Percentiles rank a stretch among this genome's conserved stretches.
Evolutionary conservation across 2,888 invertebrate species (phyloP).

Genomic region (Drosophila buzzatii): DNA sequence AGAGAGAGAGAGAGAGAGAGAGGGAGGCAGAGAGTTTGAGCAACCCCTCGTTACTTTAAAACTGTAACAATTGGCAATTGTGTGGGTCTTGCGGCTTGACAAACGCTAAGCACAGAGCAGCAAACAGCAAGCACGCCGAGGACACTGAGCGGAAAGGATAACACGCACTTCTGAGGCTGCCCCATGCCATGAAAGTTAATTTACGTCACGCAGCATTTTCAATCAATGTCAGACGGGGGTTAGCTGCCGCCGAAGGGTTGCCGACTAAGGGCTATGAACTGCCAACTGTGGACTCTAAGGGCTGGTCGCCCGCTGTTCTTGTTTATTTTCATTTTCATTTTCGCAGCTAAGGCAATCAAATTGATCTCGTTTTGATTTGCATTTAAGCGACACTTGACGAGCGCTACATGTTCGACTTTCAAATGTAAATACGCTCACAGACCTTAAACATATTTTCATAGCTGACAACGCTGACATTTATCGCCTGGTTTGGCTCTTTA

Average conservation of each 20-base stretch:
- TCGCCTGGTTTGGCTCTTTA: constrained; percentile 63
- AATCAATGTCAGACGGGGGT: constrained; percentile 71
- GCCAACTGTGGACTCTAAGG: neutral
- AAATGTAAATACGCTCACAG: constrained; percentile 63
- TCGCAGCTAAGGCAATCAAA: constrained; percentile 65
- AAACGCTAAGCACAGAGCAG: constrained; percentile 39
- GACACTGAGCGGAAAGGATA: constrained; percentile 66
- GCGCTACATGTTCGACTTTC: constrained; percentile 29
- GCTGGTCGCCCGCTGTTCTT: constrained; percentile 65
- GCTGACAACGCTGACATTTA: constrained; percentile 62
- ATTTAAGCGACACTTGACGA: constrained; percentile 75
- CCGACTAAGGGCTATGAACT: constrained; percentile 1
- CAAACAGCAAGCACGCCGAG: neutral
- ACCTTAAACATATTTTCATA: constrained; percentile 45
- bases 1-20: neutral
- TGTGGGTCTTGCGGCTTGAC: constrained; percentile 77
- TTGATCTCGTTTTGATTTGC: constrained; percentile 77
- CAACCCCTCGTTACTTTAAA: constrained; percentile 63
- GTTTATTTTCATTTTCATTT: constrained; percentile 77
- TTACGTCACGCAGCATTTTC: constrained; percentile 80
- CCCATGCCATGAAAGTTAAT: constrained; percentile 75
- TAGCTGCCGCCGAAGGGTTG: constrained; percentile 39
- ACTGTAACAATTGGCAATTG: constrained; percentile 80
- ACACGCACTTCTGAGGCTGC: constrained; percentile 71
- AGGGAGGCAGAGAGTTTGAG: too few species aligned